Evolutionary conservation across 2,113 vertebrate genomes (phyloP).

Genomic region (Origma solitaria): DNA sequence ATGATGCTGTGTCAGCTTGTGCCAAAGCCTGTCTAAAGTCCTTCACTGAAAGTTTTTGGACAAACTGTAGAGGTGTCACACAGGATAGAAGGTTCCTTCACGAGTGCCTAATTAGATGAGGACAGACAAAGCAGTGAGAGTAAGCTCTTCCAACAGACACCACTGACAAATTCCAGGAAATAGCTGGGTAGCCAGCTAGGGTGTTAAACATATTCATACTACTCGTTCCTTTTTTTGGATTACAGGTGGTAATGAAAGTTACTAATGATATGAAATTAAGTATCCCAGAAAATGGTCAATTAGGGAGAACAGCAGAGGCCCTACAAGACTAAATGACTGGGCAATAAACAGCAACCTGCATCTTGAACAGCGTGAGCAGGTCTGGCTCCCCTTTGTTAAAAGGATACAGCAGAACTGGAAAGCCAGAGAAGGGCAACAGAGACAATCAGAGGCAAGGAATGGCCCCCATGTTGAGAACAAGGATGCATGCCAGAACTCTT

Average conservation of each 20-base stretch:
- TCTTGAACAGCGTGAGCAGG: background rate
- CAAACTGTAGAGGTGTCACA: background rate
- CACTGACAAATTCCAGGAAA: background rate
- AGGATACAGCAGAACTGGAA: background rate
- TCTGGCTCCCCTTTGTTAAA: background rate
- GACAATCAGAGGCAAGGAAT: background rate
- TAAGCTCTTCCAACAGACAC: background rate
- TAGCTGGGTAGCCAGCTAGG: background rate
- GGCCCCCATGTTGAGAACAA: rapidly evolving
- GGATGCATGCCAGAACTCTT: background rate
- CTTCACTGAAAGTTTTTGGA: background rate
- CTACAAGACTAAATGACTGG: background rate
- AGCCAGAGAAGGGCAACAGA: background rate
- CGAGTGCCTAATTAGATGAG: background rate
- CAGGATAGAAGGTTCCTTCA: background rate
- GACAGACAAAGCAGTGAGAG: background rate
- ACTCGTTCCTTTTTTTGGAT: background rate
- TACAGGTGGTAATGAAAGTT: background rate
- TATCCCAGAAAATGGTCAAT: background rate
- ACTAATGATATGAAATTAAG: background rate
- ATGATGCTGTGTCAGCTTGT: background rate
- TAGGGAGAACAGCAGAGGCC: background rate
- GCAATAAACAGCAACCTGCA: background rate
- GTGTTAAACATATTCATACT: background rate
- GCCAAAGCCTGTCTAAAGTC: background rate